Conservation (phyloP, 2,888 invertebrate species). For the Tipula confusa region DNA sequence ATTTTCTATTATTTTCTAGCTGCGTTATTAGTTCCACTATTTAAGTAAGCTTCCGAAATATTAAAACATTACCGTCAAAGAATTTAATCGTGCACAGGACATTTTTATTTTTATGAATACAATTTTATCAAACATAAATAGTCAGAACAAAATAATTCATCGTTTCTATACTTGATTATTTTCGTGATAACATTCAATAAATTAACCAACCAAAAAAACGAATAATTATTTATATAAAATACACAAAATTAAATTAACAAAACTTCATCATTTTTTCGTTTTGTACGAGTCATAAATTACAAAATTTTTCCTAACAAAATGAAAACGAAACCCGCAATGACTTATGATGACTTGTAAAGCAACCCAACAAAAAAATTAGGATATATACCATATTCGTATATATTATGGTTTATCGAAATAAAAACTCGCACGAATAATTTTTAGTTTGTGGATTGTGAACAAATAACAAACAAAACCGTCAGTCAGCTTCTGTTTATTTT, state of each 20-base stretch:
- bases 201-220: not conserved
- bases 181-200: conserved; percentile 9
- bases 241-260: conserved; percentile 7
- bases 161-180: not conserved
- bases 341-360: not conserved
- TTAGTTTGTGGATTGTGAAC: not conserved
- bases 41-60: too few relatives aligned
- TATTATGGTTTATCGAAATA: too few relatives aligned
- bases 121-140: conserved; percentile 9
- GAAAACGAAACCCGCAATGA: not conserved
- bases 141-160: not conserved
- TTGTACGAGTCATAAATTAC: not conserved
- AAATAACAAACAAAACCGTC: too few relatives aligned
- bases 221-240: not conserved
- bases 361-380: not conserved
- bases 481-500: conserved; percentile 7
- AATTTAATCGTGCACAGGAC: not conserved
- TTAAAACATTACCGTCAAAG: too few relatives aligned
- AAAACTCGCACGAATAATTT: not conserved
- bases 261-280: conserved; percentile 20
- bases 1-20: too few relatives aligned
- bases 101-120: not conserved
- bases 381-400: too few relatives aligned
- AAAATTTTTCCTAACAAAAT: not conserved
- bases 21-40: too few relatives aligned